These are phyloP conservation scores for Oostethus manadensis DNA, from an alignment of 2,113 vertebrate genomes.

Conservation along the genomic window DNA sequence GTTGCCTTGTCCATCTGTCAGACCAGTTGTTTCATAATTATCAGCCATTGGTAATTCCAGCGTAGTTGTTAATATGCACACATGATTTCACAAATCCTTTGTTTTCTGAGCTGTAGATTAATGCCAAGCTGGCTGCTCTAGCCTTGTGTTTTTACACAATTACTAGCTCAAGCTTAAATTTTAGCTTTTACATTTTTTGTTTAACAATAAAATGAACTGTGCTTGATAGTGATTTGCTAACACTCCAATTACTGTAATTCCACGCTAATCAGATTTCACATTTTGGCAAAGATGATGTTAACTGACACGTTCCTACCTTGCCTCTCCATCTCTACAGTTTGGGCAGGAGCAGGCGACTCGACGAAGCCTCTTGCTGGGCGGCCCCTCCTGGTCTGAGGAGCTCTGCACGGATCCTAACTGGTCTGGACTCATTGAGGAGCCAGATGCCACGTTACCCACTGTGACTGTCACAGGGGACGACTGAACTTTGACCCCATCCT, in stretches of 20 bases:
- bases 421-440: constrained; percentile 89
- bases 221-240: too few relatives aligned
- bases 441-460: constrained; percentile 83
- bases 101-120: background rate
- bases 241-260: too few relatives aligned
- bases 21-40: constrained; percentile 8
- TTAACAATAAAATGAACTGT: too few relatives aligned
- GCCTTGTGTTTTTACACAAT: background rate
- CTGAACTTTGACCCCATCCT: constrained; percentile 90
- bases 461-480: constrained; percentile 89
- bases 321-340: constrained; percentile 97
- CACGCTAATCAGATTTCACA: too few relatives aligned
- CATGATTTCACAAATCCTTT: background rate
- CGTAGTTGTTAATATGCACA: background rate
- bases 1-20: constrained; percentile 14
- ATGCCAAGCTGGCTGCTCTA: background rate
- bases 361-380: constrained; percentile 89
- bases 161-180: too few relatives aligned
- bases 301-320: constrained; percentile 74
- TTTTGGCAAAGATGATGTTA: too few relatives aligned
- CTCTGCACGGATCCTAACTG: constrained; percentile 93
- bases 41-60: background rate
- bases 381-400: constrained; percentile 89
- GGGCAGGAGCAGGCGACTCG: constrained; percentile 97
- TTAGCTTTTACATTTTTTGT: too few relatives aligned